A percentile compares a stretch with the other conserved stretches of the same genome.
Evolutionary conservation across 1,140 invertebrate genomes (phyloP).

Genomic region (Drosophila carrolli): DNA sequence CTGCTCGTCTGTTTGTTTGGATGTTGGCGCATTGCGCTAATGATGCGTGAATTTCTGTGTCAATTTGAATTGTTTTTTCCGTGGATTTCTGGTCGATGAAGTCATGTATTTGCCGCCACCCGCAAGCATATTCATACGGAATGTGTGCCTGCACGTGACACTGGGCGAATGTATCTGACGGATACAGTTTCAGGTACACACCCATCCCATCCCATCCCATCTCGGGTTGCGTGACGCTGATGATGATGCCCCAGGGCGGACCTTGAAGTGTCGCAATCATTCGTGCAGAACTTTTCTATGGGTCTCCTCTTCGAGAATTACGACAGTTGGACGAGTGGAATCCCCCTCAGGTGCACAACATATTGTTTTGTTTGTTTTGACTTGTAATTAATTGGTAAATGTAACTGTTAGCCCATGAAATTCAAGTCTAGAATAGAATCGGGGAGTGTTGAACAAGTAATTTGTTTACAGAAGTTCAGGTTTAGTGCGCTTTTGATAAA

Average conservation of each 20-base stretch:
- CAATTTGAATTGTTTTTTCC: conserved; percentile 33
- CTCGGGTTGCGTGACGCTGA: conserved; percentile 60
- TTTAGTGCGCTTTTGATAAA: neutral
- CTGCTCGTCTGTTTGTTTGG: conserved; percentile 42
- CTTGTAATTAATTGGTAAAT: conserved; percentile 43
- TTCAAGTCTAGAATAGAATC: neutral
- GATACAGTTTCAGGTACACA: conserved; percentile 39
- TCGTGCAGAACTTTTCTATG: conserved; percentile 74
- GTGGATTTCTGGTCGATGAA: conserved; percentile 59
- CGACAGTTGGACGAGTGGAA: conserved; percentile 54
- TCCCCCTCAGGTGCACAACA: conserved; percentile 1
- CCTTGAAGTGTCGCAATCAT: conserved; percentile 71
- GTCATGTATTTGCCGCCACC: conserved; percentile 45
- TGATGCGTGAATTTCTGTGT: conserved; percentile 73
- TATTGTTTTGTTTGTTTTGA: conserved; percentile 36
- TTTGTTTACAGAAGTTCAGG: neutral
- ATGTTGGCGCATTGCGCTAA: conserved; percentile 55
- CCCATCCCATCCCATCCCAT: conserved; percentile 17
- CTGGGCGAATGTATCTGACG: conserved; percentile 47
- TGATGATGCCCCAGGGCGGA: conserved; percentile 35
- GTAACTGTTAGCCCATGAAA: conserved; percentile 18
- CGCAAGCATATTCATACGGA: conserved; percentile 31
- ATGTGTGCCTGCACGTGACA: conserved; percentile 64
- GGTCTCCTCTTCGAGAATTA: conserved; percentile 10
- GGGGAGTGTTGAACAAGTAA: conserved; percentile 8